Conservation (phyloP, 2,888 invertebrate genomes). For the Tiliacea aurago region DNA sequence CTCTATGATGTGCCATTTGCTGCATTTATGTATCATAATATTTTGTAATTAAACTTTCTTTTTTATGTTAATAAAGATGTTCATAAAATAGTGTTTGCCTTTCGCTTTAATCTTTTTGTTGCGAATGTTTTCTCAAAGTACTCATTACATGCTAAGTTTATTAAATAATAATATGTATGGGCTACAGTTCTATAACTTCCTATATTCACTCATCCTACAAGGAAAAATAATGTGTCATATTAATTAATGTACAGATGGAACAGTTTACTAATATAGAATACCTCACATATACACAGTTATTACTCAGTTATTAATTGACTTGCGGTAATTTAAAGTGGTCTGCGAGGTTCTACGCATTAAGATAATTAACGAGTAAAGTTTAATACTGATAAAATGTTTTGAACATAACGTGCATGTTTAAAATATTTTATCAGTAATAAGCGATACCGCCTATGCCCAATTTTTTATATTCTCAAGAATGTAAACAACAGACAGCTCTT, state of each 20-base stretch:
- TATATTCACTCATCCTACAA: neutral
- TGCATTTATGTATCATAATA: constrained; percentile 41
- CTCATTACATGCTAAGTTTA: neutral
- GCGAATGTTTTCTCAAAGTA: neutral
- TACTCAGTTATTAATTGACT: neutral
- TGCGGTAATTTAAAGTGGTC: constrained; percentile 4
- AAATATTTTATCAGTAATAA: no score
- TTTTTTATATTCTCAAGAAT: constrained; percentile 3
- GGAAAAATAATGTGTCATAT: neutral
- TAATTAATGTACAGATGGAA: neutral
- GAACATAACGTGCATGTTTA: neutral
- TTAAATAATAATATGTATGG: neutral
- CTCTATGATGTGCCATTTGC: constrained; percentile 46
- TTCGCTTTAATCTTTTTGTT: constrained; percentile 22
- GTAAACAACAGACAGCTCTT: constrained; percentile 25
- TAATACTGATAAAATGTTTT: constrained; percentile 21
- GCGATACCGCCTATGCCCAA: neutral
- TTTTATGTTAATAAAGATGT: constrained; percentile 47
- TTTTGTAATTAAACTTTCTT: constrained; percentile 21
- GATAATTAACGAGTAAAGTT: constrained; percentile 5
- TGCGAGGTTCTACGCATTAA: neutral
- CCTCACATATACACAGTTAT: neutral
- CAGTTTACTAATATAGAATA: neutral
- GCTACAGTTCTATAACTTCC: neutral
- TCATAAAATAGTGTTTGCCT: constrained; percentile 13